These are phyloP conservation scores for Masnerella sp. DNA, from an alignment of 2,888 invertebrate species.

Conservation along the genomic window DNA sequence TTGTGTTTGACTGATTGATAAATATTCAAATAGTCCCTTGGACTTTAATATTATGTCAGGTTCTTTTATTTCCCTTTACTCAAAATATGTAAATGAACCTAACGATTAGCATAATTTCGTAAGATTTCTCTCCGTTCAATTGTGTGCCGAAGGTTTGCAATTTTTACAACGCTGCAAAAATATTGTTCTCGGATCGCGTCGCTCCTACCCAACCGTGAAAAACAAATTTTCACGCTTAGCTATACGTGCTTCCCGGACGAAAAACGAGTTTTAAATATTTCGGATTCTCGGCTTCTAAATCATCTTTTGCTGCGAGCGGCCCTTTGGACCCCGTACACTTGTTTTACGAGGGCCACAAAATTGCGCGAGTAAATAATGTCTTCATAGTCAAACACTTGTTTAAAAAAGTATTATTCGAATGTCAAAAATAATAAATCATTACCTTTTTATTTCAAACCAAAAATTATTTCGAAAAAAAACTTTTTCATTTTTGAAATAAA, in stretches of 20 bases:
- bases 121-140: constrained; percentile 5
- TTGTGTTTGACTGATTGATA: no score
- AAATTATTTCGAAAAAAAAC: no score
- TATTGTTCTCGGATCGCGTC: not conserved
- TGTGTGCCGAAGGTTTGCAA: constrained; percentile 5
- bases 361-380: not conserved
- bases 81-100: constrained; percentile 15
- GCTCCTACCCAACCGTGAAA: constrained; percentile 1
- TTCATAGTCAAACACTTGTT: no score
- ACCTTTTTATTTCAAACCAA: no score
- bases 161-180: constrained; percentile 14
- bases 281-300: constrained; percentile 21
- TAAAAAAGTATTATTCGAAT: no score
- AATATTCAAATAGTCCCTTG: no score
- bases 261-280: constrained; percentile 41
- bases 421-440: no score
- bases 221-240: constrained; percentile 28
- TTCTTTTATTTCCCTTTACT: no score
- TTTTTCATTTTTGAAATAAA: no score
- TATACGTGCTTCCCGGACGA: constrained; percentile 20
- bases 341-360: not conserved
- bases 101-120: constrained; percentile 12
- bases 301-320: not conserved
- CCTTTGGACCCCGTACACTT: not conserved
- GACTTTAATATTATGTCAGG: no score